Percentiles rank a stretch among this genome's conserved stretches.
These are phyloP conservation scores for Andrena flavipes DNA, from an alignment of 2,888 invertebrate species.

Conservation along the genomic window DNA sequence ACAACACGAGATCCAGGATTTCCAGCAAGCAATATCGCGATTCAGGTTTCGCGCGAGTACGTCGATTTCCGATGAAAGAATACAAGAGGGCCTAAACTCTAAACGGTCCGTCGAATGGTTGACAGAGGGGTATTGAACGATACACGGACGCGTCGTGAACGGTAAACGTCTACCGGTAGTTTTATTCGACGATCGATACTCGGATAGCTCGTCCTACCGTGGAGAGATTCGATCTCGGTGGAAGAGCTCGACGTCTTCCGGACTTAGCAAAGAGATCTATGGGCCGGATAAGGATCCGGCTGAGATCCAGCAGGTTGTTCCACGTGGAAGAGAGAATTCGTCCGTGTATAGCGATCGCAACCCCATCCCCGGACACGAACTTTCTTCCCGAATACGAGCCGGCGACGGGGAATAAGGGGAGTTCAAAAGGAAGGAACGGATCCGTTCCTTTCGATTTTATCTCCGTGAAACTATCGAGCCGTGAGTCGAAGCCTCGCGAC, in stretches of 20 bases:
- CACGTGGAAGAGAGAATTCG: conserved; percentile 37
- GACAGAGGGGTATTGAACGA: conserved; percentile 56
- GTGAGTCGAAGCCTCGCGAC: conserved; percentile 42
- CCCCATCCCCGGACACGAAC: neutral
- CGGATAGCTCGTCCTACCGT: conserved; percentile 45
- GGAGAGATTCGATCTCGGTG: conserved; percentile 46
- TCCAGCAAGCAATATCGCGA: conserved; percentile 10
- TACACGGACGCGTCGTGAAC: conserved; percentile 6
- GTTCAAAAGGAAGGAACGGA: conserved; percentile 22
- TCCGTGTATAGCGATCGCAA: conserved; percentile 7
- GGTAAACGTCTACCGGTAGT: conserved; percentile 37
- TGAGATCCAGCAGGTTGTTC: conserved; percentile 58
- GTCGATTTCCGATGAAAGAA: conserved; percentile 16
- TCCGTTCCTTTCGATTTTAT: conserved; percentile 49
- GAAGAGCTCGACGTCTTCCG: conserved; percentile 48
- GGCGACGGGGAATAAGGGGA: neutral
- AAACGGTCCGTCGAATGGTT: conserved; percentile 34
- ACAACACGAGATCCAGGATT: neutral
- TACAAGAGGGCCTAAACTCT: conserved; percentile 4
- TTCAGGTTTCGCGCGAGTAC: neutral
- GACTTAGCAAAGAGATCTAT: conserved; percentile 50
- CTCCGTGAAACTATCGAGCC: conserved; percentile 49
- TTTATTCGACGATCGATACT: conserved; percentile 59
- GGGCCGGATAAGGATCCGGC: conserved; percentile 40
- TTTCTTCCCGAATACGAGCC: conserved; percentile 9